Evolutionary conservation across 2,113 vertebrate species (phyloP).

Genomic region (Amblyornis subalaris): DNA sequence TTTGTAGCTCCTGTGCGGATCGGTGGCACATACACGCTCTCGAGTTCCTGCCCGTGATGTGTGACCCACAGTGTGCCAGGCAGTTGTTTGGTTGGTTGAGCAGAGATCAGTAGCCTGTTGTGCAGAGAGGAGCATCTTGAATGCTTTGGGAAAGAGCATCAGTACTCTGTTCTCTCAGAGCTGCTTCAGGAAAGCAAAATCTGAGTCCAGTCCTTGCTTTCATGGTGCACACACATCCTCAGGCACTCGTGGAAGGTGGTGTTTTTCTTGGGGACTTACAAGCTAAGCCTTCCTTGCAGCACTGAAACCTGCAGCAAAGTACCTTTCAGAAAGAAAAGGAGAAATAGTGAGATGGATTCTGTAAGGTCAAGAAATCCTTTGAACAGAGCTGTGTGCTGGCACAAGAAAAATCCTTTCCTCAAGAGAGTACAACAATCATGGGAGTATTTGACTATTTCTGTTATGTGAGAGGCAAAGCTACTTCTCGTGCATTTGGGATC

Average conservation of each 20-base stretch:
- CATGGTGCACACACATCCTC: not conserved
- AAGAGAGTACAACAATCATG: not conserved
- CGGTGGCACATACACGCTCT: not conserved
- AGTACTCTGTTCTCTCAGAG: not conserved
- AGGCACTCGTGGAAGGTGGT: not conserved
- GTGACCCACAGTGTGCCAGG: not conserved
- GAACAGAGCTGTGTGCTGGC: not conserved
- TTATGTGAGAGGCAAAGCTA: conserved; percentile 7
- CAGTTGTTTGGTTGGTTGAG: not conserved
- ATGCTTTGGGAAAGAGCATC: not conserved
- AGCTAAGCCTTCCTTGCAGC: not conserved
- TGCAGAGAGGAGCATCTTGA: not conserved
- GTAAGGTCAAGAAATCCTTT: not conserved
- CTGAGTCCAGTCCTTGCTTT: not conserved
- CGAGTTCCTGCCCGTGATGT: not conserved
- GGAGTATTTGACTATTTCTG: conserved; percentile 5
- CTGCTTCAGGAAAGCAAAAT: not conserved
- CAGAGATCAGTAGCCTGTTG: not conserved
- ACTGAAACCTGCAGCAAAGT: not conserved
- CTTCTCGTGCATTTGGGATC: not conserved
- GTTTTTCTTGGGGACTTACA: not conserved
- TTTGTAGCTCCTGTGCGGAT: not conserved
- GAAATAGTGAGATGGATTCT: not conserved
- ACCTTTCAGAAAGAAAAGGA: not conserved
- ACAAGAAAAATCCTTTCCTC: conserved; percentile 3